Conservation (phyloP, 2,888 invertebrate genomes). For the Crepidodera aurea region DNA sequence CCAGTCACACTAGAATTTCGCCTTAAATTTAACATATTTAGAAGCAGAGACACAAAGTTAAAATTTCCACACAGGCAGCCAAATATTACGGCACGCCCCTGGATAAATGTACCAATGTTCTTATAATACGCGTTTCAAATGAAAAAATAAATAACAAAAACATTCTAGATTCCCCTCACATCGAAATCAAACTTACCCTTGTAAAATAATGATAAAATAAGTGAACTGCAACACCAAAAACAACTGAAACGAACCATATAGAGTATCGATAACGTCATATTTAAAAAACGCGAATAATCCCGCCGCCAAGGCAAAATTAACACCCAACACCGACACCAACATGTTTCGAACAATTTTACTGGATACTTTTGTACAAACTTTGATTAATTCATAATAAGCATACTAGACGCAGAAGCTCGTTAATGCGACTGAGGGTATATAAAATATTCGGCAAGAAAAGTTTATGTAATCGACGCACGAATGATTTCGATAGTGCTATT, state of each 20-base stretch:
- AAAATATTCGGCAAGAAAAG: background rate
- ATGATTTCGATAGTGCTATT: background rate
- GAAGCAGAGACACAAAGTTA: too few species aligned
- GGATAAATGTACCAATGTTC: too few species aligned
- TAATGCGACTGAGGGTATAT: too few species aligned
- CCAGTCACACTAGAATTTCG: too few species aligned
- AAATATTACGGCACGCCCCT: too few species aligned
- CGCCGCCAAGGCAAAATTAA: slow-evolving; percentile 11
- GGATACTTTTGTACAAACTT: background rate
- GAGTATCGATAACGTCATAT: slow-evolving; percentile 38
- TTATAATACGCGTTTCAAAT: too few species aligned
- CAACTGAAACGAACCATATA: slow-evolving; percentile 54
- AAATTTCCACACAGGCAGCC: too few species aligned
- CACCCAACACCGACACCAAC: slow-evolving; percentile 28
- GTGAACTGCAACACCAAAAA: slow-evolving; percentile 52
- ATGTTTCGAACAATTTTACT: slow-evolving; percentile 6
- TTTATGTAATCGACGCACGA: background rate
- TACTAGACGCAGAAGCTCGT: background rate
- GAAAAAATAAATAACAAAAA: too few species aligned
- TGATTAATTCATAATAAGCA: background rate
- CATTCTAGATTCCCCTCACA: too few species aligned
- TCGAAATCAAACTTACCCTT: slow-evolving; percentile 54
- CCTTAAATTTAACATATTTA: too few species aligned
- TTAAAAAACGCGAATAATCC: slow-evolving; percentile 21
- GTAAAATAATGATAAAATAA: slow-evolving; percentile 52